Conservation (phyloP, 2,113 vertebrate genomes). For the Illadopsis cleaveri region DNA sequence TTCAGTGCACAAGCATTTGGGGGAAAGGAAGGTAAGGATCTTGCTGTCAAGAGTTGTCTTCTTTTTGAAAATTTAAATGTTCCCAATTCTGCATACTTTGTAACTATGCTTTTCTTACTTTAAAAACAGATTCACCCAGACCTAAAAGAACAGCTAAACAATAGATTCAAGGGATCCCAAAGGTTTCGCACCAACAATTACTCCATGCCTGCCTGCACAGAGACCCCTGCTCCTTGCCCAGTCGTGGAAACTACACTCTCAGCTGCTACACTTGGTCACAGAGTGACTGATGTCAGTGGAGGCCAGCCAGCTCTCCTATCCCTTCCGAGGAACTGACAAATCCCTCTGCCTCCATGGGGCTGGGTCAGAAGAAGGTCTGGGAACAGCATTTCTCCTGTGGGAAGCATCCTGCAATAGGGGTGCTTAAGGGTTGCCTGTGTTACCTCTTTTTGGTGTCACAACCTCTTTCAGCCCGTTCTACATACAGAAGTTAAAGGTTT, state of each 20-base stretch:
- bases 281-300: background rate
- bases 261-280: background rate
- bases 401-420: background rate
- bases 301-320: background rate
- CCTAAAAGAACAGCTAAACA: background rate
- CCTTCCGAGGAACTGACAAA: fast-evolving
- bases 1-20: background rate
- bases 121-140: background rate
- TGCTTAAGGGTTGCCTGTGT: background rate
- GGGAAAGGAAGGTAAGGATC: background rate
- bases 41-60: background rate
- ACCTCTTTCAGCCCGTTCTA: background rate
- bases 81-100: background rate
- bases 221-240: background rate
- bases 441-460: background rate
- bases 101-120: background rate
- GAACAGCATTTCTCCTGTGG: fast-evolving
- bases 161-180: background rate
- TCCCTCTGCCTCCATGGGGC: background rate
- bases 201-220: background rate
- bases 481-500: background rate
- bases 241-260: background rate
- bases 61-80: background rate
- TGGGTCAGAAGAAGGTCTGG: background rate
- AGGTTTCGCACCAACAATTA: fast-evolving